These are phyloP conservation scores for Dicyrtoma fusca DNA, from an alignment of 2,888 invertebrate genomes.

Conservation along the genomic window DNA sequence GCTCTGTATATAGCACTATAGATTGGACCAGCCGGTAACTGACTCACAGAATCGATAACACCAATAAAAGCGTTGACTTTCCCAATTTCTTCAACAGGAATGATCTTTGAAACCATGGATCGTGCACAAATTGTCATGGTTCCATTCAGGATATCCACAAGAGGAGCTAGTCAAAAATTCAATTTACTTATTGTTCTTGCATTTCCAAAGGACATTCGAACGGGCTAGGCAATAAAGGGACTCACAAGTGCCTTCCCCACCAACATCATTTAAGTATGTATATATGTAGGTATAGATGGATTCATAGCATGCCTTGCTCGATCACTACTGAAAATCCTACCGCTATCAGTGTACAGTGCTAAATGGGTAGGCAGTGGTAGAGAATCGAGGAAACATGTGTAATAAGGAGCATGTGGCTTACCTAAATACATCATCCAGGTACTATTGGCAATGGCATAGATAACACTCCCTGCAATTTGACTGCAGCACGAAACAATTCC, in stretches of 20 bases:
- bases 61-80: slow-evolving; percentile 59
- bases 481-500: slow-evolving; percentile 83
- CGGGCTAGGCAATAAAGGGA: too few species aligned
- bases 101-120: slow-evolving; percentile 83
- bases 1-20: slow-evolving; percentile 49
- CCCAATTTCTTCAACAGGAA: slow-evolving; percentile 77
- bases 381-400: background rate
- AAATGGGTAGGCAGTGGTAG: too few species aligned
- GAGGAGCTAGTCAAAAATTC: slow-evolving; percentile 42
- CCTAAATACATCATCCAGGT: slow-evolving; percentile 82
- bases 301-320: too few species aligned
- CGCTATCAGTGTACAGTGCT: too few species aligned
- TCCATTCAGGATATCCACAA: slow-evolving; percentile 61
- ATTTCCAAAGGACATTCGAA: too few species aligned
- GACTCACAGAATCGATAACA: slow-evolving; percentile 50
- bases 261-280: too few species aligned
- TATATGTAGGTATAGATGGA: too few species aligned
- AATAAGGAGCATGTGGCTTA: slow-evolving; percentile 58
- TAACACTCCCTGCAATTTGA: slow-evolving; percentile 80
- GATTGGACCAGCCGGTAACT: slow-evolving; percentile 48
- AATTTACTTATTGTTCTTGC: too few species aligned
- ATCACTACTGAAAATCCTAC: too few species aligned
- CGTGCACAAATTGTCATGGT: slow-evolving; percentile 87
- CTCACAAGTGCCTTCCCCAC: too few species aligned
- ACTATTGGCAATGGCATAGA: slow-evolving; percentile 79